Conservation (phyloP, 2,113 vertebrate genomes). For the Arenaria interpres region DNA sequence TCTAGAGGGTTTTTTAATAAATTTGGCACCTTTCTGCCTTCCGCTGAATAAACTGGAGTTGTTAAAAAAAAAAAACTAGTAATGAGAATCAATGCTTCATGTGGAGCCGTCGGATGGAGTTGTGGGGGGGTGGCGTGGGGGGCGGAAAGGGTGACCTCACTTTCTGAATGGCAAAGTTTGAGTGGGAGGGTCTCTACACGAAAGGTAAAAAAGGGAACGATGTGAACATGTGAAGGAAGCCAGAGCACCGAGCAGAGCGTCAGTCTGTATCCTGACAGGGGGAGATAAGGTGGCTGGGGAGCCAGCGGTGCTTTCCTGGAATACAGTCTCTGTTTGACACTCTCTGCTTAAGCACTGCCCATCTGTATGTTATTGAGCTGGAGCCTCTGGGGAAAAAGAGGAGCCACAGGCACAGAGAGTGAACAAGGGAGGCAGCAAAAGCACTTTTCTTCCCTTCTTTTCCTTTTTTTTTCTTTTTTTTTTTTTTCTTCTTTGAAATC, state of each 20-base stretch:
- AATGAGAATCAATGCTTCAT: neutral
- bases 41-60: neutral
- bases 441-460: neutral
- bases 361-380: conserved; percentile 66
- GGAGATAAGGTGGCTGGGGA: conserved; percentile 69
- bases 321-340: conserved; percentile 67
- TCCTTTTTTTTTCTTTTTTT: neutral
- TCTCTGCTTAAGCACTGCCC: conserved; percentile 62
- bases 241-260: conserved; percentile 47
- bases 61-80: neutral
- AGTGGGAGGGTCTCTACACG: conserved; percentile 70
- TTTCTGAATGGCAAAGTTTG: conserved; percentile 44
- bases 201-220: conserved; percentile 76
- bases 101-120: neutral
- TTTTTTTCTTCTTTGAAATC: neutral
- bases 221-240: conserved; percentile 70
- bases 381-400: conserved; percentile 68
- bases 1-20: neutral
- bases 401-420: conserved; percentile 59
- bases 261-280: conserved; percentile 65
- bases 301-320: conserved; percentile 56
- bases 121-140: neutral
- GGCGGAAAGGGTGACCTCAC: conserved; percentile 29
- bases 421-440: conserved; percentile 61
- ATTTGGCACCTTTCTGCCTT: conserved; percentile 27